Percentiles rank a stretch among this genome's conserved stretches.
These are phyloP conservation scores for Synergus laeviventris DNA, from an alignment of 2,888 invertebrate species.

Conservation along the genomic window DNA sequence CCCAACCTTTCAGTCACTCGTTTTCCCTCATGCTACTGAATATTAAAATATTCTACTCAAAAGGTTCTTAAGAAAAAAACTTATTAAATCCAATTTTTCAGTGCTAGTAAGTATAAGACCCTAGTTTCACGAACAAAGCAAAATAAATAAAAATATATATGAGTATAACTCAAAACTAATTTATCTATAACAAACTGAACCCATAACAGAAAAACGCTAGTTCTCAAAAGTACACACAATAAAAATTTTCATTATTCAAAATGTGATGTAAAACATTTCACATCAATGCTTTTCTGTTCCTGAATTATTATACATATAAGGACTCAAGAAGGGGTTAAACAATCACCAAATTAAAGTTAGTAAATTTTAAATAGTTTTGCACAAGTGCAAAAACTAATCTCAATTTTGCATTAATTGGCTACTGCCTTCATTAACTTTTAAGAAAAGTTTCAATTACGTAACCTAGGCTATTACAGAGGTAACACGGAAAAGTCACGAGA, in stretches of 20 bases:
- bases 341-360: background rate
- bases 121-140: background rate
- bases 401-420: conserved; percentile 26
- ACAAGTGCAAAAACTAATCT: conserved; percentile 15
- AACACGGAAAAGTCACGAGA: conserved; percentile 14
- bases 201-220: too few species aligned
- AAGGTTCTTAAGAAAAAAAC: conserved; percentile 15
- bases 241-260: too few species aligned
- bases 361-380: background rate
- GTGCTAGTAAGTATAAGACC: background rate
- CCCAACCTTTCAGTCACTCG: conserved; percentile 34
- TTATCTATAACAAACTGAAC: conserved; percentile 24
- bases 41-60: conserved; percentile 32
- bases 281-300: background rate
- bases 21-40: conserved; percentile 30
- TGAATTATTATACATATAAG: background rate
- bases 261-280: too few species aligned
- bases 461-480: background rate
- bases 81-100: conserved; percentile 28
- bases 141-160: background rate
- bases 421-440: conserved; percentile 32
- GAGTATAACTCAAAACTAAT: conserved; percentile 1
- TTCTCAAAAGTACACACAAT: too few species aligned
- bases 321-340: background rate
- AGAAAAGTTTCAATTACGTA: conserved; percentile 21